Conservation (phyloP, 1,140 invertebrate species). For the Zaprionus vittiger region DNA sequence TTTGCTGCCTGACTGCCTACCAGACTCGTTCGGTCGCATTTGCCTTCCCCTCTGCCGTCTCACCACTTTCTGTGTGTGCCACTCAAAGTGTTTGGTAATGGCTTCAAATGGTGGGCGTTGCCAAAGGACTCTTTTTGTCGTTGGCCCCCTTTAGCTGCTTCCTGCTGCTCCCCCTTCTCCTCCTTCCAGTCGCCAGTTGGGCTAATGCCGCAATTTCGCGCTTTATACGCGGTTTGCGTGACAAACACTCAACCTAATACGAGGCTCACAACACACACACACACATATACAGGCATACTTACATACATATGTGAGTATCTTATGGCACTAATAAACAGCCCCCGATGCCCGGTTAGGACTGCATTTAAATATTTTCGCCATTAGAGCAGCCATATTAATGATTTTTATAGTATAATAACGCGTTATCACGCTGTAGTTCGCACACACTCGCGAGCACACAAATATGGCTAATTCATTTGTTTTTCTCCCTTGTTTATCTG, state of each 20-base stretch:
- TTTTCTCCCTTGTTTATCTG: slow-evolving; percentile 10
- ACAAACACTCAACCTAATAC: slow-evolving; percentile 45
- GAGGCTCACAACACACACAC: slow-evolving; percentile 11
- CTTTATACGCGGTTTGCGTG: slow-evolving; percentile 77
- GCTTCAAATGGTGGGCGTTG: slow-evolving; percentile 73
- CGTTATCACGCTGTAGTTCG: slow-evolving; percentile 74
- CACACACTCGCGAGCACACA: slow-evolving; percentile 42
- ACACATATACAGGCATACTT: background rate
- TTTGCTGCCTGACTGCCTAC: slow-evolving; percentile 58
- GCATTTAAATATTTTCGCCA: slow-evolving; percentile 71
- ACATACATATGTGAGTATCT: slow-evolving; percentile 8
- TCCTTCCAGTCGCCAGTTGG: slow-evolving; percentile 28
- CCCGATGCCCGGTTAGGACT: slow-evolving; percentile 5
- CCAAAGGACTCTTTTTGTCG: slow-evolving; percentile 33
- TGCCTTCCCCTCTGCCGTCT: background rate
- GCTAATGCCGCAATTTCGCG: slow-evolving; percentile 68
- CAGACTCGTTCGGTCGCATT: slow-evolving; percentile 7
- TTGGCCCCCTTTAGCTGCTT: background rate
- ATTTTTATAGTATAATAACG: slow-evolving; percentile 80
- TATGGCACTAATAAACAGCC: slow-evolving; percentile 31
- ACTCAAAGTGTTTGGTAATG: slow-evolving; percentile 72
- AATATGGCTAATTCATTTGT: slow-evolving; percentile 76
- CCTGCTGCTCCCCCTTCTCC: background rate
- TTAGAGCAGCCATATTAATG: slow-evolving; percentile 76
- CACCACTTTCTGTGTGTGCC: slow-evolving; percentile 43